A percentile compares a stretch with the other conserved stretches of the same genome.
These are phyloP conservation scores for Isoperla grammatica DNA, from an alignment of 2,888 invertebrate genomes.

Conservation along the genomic window DNA sequence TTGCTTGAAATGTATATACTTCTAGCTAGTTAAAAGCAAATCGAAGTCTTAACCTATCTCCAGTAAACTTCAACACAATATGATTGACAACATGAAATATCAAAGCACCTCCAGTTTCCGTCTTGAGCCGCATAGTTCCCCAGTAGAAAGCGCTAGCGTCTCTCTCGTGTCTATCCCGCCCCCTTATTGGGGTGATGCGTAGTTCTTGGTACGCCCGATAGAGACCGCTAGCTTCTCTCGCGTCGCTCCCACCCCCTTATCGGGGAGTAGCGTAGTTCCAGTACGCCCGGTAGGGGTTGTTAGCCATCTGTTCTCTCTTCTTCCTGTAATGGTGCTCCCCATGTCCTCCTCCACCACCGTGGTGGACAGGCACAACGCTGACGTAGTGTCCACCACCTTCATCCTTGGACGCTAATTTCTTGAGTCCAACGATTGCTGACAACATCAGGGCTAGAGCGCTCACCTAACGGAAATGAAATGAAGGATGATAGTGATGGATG, in stretches of 20 bases:
- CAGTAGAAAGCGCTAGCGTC: neutral
- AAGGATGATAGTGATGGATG: too few relatives aligned
- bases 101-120: too few relatives aligned
- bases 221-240: neutral
- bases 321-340: conserved; percentile 52
- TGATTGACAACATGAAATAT: too few relatives aligned
- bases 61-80: too few relatives aligned
- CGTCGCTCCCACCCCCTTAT: neutral
- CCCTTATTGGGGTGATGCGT: neutral
- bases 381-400: conserved; percentile 51
- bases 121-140: neutral
- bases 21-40: too few relatives aligned
- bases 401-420: conserved; percentile 58
- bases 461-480: conserved; percentile 37
- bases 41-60: too few relatives aligned
- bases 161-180: too few relatives aligned
- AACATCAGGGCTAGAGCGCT: conserved; percentile 69
- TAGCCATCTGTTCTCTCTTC: conserved; percentile 42
- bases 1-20: too few relatives aligned
- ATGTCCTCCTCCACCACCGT: conserved; percentile 50
- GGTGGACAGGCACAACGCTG: conserved; percentile 31
- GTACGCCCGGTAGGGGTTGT: conserved; percentile 44
- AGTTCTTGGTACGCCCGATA: neutral
- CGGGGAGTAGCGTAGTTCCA: conserved; percentile 38
- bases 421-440: conserved; percentile 67